Evolutionary conservation across 2,888 invertebrate species (phyloP).

Genomic region (Ormyrus labotus): DNA sequence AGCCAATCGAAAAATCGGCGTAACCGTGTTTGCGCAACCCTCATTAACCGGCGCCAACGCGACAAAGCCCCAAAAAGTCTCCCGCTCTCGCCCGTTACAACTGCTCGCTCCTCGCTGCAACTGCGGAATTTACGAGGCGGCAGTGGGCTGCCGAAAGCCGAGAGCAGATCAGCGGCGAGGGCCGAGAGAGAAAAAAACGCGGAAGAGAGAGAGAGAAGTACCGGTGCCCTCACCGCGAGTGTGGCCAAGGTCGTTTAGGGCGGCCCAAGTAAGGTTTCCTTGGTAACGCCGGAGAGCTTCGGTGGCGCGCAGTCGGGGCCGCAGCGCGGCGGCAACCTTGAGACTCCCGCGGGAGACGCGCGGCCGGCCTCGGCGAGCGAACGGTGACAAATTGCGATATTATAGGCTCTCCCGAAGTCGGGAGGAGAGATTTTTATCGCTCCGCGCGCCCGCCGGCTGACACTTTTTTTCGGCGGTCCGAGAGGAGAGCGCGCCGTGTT

Average conservation of each 20-base stretch:
- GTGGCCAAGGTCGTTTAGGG: conserved; percentile 71
- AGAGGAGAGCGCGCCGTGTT: too few relatives aligned
- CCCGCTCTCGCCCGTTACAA: background rate
- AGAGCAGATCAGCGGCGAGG: conserved; percentile 22
- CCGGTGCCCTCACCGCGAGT: conserved; percentile 60
- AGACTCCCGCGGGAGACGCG: conserved; percentile 57
- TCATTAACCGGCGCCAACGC: conserved; percentile 46
- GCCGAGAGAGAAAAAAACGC: background rate
- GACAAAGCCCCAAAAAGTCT: conserved; percentile 20
- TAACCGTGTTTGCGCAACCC: conserved; percentile 30
- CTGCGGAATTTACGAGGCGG: conserved; percentile 25
- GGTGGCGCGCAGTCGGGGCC: conserved; percentile 20
- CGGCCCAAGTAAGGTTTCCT: conserved; percentile 32
- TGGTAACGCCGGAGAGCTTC: conserved; percentile 35
- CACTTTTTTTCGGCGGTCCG: too few relatives aligned
- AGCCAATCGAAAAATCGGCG: background rate
- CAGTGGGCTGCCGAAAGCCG: background rate
- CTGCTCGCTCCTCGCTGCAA: background rate
- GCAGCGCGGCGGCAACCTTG: conserved; percentile 59
- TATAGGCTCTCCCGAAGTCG: conserved; percentile 34
- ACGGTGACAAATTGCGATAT: conserved; percentile 54
- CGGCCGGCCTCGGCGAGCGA: conserved; percentile 25
- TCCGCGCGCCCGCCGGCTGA: background rate
- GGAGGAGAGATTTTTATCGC: conserved; percentile 43
- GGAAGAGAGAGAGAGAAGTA: conserved; percentile 1